Conservation (phyloP, 1,140 invertebrate genomes). For the Zaprionus gabonicus region DNA sequence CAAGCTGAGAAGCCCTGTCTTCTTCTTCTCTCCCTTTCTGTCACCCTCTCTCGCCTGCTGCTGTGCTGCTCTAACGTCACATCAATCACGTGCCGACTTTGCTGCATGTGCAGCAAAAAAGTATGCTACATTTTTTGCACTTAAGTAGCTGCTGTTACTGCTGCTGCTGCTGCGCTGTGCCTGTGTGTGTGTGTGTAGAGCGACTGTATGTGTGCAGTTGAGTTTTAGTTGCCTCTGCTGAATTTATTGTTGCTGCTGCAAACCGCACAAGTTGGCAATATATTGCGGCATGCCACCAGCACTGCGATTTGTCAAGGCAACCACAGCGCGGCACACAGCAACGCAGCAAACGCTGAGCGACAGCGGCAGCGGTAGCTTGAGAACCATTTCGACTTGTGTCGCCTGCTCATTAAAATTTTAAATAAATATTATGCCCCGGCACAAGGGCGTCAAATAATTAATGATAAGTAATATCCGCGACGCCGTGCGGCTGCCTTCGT, state of each 20-base stretch:
- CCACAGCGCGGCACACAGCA: constrained; percentile 20
- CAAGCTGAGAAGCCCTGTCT: background rate
- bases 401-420: constrained; percentile 56
- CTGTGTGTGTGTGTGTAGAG: background rate
- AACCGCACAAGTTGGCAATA: constrained; percentile 49
- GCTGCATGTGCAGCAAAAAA: constrained; percentile 54
- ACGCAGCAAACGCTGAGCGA: no score
- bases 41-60: background rate
- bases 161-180: constrained; percentile 1
- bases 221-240: constrained; percentile 32
- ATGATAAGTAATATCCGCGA: constrained; percentile 54
- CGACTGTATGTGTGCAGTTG: background rate
- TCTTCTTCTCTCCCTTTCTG: background rate
- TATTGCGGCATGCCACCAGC: constrained; percentile 42
- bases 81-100: constrained; percentile 55
- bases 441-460: constrained; percentile 51
- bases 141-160: constrained; percentile 48
- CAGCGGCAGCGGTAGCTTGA: background rate
- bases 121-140: constrained; percentile 57
- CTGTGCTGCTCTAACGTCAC: constrained; percentile 26
- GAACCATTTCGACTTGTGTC: constrained; percentile 37
- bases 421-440: constrained; percentile 46
- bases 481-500: constrained; percentile 28
- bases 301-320: constrained; percentile 51
- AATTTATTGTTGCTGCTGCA: constrained; percentile 46